A percentile compares a stretch with the other conserved stretches of the same genome.
phyloP scores from a whole-genome alignment of 2,888 invertebrate species.

The Agriopis aurantiaria region DNA sequence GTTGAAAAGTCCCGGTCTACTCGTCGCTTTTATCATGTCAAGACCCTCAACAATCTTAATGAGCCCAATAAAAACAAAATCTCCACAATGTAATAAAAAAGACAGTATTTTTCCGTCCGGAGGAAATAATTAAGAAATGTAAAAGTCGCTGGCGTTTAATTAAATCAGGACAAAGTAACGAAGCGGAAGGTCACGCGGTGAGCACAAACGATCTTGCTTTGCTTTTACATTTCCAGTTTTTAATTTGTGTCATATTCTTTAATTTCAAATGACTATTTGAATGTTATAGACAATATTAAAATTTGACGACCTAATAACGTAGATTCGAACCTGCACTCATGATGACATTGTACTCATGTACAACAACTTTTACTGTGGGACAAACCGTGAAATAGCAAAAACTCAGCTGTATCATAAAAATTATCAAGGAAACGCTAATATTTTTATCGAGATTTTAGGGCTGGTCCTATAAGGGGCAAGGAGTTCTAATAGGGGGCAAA shows the following conservation, averaged over 20 bases:
- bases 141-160: constrained; percentile 71
- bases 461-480: no score
- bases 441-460: no score
- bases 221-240: constrained; percentile 21
- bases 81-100: constrained; percentile 41
- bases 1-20: constrained; percentile 12
- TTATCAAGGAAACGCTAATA: no score
- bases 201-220: constrained; percentile 51
- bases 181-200: constrained; percentile 68
- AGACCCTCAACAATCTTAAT: constrained; percentile 32
- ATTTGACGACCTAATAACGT: no score
- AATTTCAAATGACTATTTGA: neutral
- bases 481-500: no score
- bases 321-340: no score
- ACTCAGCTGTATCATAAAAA: no score
- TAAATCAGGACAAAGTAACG: constrained; percentile 76
- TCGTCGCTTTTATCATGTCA: constrained; percentile 33
- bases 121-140: constrained; percentile 75
- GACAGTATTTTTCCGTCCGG: constrained; percentile 57
- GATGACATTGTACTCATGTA: no score
- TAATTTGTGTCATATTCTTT: constrained; percentile 4
- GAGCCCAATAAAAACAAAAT: constrained; percentile 41
- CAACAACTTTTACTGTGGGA: no score
- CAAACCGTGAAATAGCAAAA: no score
- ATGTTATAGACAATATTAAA: no score